Percentiles rank a stretch among this genome's conserved stretches.
Evolutionary conservation across 2,113 vertebrate species (phyloP).

Genomic region (Corvus cornix): DNA sequence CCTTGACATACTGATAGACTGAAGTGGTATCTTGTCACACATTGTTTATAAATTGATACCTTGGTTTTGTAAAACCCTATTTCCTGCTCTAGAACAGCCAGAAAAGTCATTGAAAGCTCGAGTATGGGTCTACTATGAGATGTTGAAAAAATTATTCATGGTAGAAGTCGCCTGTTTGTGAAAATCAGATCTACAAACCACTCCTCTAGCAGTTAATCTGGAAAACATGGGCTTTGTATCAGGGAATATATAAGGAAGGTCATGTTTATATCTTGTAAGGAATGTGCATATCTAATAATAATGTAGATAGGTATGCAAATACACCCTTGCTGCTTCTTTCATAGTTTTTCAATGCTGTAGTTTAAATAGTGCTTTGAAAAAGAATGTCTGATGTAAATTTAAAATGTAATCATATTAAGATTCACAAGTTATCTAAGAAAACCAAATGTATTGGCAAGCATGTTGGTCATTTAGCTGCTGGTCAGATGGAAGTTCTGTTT

Average conservation of each 20-base stretch:
- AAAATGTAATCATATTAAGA: background rate
- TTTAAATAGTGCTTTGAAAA: background rate
- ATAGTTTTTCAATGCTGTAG: background rate
- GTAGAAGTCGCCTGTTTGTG: background rate
- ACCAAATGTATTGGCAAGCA: constrained; percentile 52
- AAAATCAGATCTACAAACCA: background rate
- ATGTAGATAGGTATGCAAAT: background rate
- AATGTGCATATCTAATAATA: background rate
- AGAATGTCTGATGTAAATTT: background rate
- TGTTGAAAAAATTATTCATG: background rate
- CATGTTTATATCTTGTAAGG: background rate
- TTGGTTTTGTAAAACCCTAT: background rate
- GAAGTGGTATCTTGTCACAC: background rate
- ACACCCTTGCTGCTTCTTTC: background rate
- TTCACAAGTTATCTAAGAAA: constrained; percentile 1
- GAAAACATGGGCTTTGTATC: background rate
- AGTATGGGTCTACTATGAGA: background rate
- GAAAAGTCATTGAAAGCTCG: background rate
- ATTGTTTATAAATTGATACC: background rate
- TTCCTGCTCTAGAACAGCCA: background rate
- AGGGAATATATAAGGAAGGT: background rate
- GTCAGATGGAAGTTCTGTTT: constrained; percentile 71
- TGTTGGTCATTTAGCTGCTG: constrained; percentile 77
- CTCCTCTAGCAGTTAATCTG: background rate
- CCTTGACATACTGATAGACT: background rate